A percentile compares a stretch with the other conserved stretches of the same genome.
phyloP scores from a whole-genome alignment of 2,888 invertebrate species.

The Malacosoma neustria region DNA sequence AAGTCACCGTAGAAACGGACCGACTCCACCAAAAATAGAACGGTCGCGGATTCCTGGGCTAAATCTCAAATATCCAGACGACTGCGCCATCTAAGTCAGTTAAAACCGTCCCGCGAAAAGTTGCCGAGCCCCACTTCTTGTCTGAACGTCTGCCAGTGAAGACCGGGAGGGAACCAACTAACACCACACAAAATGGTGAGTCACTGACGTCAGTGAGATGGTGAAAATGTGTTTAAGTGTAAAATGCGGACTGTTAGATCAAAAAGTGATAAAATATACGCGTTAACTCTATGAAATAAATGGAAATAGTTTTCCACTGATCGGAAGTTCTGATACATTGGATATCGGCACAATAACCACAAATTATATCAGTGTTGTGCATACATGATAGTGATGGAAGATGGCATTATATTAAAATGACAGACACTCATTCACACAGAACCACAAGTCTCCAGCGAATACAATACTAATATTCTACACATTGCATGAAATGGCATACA shows the following conservation, averaged over 20 bases:
- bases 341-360: constrained; percentile 22
- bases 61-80: constrained; percentile 78
- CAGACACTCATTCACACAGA: neutral
- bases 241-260: constrained; percentile 46
- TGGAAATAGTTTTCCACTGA: constrained; percentile 53
- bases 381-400: constrained; percentile 40
- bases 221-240: constrained; percentile 65
- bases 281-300: constrained; percentile 37
- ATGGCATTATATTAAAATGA: constrained; percentile 45
- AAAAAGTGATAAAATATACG: constrained; percentile 42
- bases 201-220: constrained; percentile 60
- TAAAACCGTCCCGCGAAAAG: constrained; percentile 82
- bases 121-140: constrained; percentile 85
- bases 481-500: constrained; percentile 36
- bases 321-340: constrained; percentile 48
- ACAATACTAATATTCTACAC: constrained; percentile 32
- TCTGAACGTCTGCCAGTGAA: constrained; percentile 84
- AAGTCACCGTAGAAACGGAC: constrained; percentile 45
- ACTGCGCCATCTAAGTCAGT: constrained; percentile 83
- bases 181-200: constrained; percentile 82
- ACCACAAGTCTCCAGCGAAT: constrained; percentile 15
- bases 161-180: constrained; percentile 78
- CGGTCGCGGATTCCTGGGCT: constrained; percentile 74
- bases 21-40: constrained; percentile 69
- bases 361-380: constrained; percentile 50